Evolutionary conservation across 2,797 vertebrate species (phyloP), one percentile per base, ranked within the genome.

Genomic region (Macropus fuliginosus): DNA sequence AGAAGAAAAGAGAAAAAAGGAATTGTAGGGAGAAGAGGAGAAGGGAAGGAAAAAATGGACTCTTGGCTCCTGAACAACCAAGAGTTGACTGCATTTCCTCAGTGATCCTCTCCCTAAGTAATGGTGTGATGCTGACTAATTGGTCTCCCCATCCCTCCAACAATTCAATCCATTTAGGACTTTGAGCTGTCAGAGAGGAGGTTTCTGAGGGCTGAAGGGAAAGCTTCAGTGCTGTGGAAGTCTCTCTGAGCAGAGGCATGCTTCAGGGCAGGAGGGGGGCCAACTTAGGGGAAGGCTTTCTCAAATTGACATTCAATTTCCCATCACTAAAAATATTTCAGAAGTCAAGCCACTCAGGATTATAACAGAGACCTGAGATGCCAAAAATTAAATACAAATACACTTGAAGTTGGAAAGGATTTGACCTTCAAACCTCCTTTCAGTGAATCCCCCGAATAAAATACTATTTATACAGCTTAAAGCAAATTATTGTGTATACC

Each of bases 381-480:
- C 66, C 95, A 92, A 95, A 97, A 97, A 94, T 50, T 74, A 94
- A 97, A 95, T 81, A 92, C 94, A 92, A 91, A 21, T 1, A 13
- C 92, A 93, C 1, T 92, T 54, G 93, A 93, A 95, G 94, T 18
- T 87, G 56, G 59, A 90, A 96, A 95, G 92, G 92, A 56, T 59
- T 54, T 97, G 97, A 98, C 98, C 98, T 98, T 98, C 98, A 98
- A 97, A 91, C 92, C 96, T 97, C 96, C 93, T 98, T 97, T 95
- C 93, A 59, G 93, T 4, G 74, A 97, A 97, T 98, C 97, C 90
- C 74, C 97, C 97, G 90, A 97, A 97, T 97, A 97, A 96, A 97
- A 97, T 96, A 97, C 96, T 98, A 98, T 98, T 98, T 98, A 98
- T 97, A 98, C 95, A 98, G 97, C 97, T 97, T 97, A 98, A 97